A percentile compares a stretch with the other conserved stretches of the same genome.
Evolutionary conservation across 2,113 vertebrate species (phyloP).

Genomic region (Pomatostomus ruficeps): DNA sequence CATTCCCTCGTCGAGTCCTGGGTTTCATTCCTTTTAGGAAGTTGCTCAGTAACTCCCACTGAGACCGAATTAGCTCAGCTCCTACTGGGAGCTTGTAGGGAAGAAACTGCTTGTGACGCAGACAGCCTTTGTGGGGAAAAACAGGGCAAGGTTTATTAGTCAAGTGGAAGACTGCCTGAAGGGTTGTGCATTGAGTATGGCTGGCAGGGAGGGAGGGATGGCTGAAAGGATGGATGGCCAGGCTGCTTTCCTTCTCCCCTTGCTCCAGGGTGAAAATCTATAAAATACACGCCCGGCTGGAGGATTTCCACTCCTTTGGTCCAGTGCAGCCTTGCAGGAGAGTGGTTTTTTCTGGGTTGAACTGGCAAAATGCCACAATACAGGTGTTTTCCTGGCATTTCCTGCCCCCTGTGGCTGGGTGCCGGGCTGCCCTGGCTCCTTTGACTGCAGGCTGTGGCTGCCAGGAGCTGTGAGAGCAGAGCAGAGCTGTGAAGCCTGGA

Average conservation of each 20-base stretch:
- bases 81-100: not conserved
- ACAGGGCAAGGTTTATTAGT: not conserved
- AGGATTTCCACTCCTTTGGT: not conserved
- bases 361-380: not conserved
- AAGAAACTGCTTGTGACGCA: not conserved
- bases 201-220: not conserved
- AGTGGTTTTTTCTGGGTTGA: not conserved
- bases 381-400: not conserved
- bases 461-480: not conserved
- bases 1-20: not conserved
- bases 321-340: not conserved
- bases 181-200: not conserved
- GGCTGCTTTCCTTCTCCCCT: rapidly evolving
- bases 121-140: not conserved
- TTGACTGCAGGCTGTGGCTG: not conserved
- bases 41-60: slow-evolving; percentile 28
- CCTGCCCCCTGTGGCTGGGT: not conserved
- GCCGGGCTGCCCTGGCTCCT: not conserved
- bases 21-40: not conserved
- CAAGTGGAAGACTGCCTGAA: not conserved
- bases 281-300: rapidly evolving
- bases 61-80: slow-evolving; percentile 53
- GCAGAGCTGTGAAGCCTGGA: not conserved
- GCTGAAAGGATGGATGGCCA: not conserved
- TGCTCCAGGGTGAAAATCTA: not conserved